Conservation (phyloP, 2,888 invertebrate species). For the Marronus borbonicus region DNA sequence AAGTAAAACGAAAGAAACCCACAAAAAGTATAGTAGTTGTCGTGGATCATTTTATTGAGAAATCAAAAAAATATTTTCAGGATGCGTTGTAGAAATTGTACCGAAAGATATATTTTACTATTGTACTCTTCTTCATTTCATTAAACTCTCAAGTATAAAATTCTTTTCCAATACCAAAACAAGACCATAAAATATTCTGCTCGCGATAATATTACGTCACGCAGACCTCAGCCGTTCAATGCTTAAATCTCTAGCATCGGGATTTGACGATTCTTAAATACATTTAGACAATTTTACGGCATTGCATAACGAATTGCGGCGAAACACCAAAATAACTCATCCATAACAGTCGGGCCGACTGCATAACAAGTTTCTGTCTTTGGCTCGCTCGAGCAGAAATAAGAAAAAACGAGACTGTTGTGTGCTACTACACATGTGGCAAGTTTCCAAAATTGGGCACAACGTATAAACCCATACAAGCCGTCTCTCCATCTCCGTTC, state of each 20-base stretch:
- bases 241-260: neutral
- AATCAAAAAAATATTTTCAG: too few relatives aligned
- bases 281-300: neutral
- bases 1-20: too few relatives aligned
- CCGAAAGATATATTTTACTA: too few relatives aligned
- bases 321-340: constrained; percentile 28
- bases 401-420: constrained; percentile 27
- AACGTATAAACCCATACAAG: constrained; percentile 47
- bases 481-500: constrained; percentile 8
- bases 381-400: constrained; percentile 26
- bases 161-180: neutral
- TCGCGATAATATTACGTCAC: neutral
- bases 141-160: too few relatives aligned
- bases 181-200: neutral
- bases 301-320: constrained; percentile 29
- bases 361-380: constrained; percentile 45
- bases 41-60: too few relatives aligned
- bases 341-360: constrained; percentile 27
- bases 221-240: neutral
- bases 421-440: constrained; percentile 58
- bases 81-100: too few relatives aligned
- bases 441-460: constrained; percentile 61
- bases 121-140: too few relatives aligned
- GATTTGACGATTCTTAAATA: neutral
- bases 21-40: too few relatives aligned